Base-by-base conservation (phyloP, 2,113 vertebrate genomes). In the Pelodiscus sinensis region DNA sequence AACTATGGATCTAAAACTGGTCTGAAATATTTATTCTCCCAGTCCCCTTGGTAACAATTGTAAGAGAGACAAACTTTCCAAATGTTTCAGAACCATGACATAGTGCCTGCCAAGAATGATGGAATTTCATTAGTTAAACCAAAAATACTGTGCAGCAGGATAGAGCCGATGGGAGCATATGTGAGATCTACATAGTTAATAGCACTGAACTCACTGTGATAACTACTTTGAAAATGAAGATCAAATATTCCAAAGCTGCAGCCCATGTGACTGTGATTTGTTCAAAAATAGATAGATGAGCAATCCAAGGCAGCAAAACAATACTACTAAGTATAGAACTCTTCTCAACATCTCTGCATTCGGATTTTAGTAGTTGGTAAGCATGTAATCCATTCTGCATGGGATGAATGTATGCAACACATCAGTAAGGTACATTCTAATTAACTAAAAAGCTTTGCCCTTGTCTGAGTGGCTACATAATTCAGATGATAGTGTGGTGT, bases 231-330 rank as follows among this genome's bases (percentile, higher is more conserved):
- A 88, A 75, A 87, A 44, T 90, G 90, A 92, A 86, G n/a, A 68
- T 85, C 3, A 90, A 75, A 31, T 87, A 38, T 55, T 82, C 57
- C 86, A 87, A 97, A 90, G 54, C 58, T 89, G 9, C 25, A 89
- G 6, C 75, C 81, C 38, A 16, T 80, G 79, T 81, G 31, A 81
- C 68, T 38, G 84, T 89, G 38, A 65, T 91, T 18, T 68, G 54
- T 62, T 96, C 29, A 77, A 96, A 97, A 91, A 79, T 77, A 84
- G 94, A 85, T 16, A 86, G 31, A 54, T 29, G 13, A 90, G 21
- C 78, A 91, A 55, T 58, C 91, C 92, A 93, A 92, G 38, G 8
- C 73, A 88, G 51, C 79, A 79, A 73, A 21, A 68, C 21, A 56
- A 84, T 55, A 50, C 81, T 68, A 50, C 15, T 81, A 25, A 90